Evolutionary conservation across 2,797 vertebrate species (phyloP).

Genomic region (Acanthis flammea): DNA sequence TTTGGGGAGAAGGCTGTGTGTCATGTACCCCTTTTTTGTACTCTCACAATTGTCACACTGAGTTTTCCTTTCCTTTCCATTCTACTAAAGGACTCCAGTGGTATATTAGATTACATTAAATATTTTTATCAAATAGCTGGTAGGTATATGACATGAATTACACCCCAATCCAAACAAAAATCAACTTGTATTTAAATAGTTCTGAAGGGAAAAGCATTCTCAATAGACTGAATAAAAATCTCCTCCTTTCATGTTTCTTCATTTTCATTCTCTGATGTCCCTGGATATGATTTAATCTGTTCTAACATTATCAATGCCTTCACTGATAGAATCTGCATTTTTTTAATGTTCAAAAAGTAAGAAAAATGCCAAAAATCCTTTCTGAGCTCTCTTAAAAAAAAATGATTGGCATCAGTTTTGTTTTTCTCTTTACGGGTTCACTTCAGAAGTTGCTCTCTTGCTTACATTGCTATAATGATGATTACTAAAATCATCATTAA

Average conservation of each 20-base stretch:
- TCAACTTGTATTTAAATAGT: neutral
- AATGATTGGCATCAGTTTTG: neutral
- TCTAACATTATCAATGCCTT: neutral
- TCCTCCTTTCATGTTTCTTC: neutral
- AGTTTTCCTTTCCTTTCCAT: neutral
- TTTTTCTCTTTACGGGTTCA: neutral
- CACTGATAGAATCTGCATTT: neutral
- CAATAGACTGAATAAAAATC: neutral
- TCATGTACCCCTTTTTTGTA: neutral
- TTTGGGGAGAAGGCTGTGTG: neutral
- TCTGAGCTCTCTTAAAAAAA: neutral
- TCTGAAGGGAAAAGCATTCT: neutral
- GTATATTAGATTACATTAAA: neutral
- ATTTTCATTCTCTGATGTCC: neutral
- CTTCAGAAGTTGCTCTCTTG: neutral
- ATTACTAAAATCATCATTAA: neutral
- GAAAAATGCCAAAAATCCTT: neutral
- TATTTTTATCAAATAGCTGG: neutral
- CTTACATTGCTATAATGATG: neutral
- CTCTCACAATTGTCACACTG: neutral
- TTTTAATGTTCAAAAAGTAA: neutral
- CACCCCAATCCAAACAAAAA: fast-evolving
- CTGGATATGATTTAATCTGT: neutral
- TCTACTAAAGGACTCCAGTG: neutral
- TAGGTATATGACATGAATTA: neutral